Percentiles rank a stretch among this genome's conserved stretches.
phyloP scores from a whole-genome alignment of 1,140 invertebrate genomes.

The Bradysia coprophila region DNA sequence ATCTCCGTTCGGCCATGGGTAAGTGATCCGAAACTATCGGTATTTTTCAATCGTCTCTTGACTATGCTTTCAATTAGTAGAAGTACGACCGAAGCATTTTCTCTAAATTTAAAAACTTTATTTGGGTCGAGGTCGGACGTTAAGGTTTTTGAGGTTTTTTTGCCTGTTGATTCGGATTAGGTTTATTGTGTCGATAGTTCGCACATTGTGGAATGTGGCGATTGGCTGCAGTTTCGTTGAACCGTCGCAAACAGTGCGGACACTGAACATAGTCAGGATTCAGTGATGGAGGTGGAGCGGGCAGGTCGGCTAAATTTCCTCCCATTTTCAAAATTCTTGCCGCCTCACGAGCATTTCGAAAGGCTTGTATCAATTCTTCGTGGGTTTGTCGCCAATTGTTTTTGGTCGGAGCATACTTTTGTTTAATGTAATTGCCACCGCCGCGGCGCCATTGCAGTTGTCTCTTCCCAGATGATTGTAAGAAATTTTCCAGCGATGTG shows the following conservation, averaged over 20 bases:
- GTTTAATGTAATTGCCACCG: slow-evolving; percentile 12
- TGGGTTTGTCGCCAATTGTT: slow-evolving; percentile 73
- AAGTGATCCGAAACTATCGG: slow-evolving; percentile 10
- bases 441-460: neutral
- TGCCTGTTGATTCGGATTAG: slow-evolving; percentile 24
- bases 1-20: slow-evolving; percentile 94
- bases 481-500: slow-evolving; percentile 66
- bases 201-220: slow-evolving; percentile 83
- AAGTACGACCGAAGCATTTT: no score
- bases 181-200: slow-evolving; percentile 56
- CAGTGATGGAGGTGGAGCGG: slow-evolving; percentile 62
- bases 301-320: slow-evolving; percentile 58
- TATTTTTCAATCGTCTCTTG: no score
- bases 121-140: no score
- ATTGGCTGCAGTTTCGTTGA: slow-evolving; percentile 64
- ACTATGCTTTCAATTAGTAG: no score
- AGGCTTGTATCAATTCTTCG: slow-evolving; percentile 71
- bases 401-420: slow-evolving; percentile 11
- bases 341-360: slow-evolving; percentile 67
- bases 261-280: slow-evolving; percentile 76
- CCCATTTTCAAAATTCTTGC: slow-evolving; percentile 61
- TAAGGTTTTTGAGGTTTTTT: neutral
- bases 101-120: no score
- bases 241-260: slow-evolving; percentile 69
- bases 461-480: slow-evolving; percentile 24